Conservation (phyloP, 2,797 vertebrate genomes). For the Malacoraja senta region DNA sequence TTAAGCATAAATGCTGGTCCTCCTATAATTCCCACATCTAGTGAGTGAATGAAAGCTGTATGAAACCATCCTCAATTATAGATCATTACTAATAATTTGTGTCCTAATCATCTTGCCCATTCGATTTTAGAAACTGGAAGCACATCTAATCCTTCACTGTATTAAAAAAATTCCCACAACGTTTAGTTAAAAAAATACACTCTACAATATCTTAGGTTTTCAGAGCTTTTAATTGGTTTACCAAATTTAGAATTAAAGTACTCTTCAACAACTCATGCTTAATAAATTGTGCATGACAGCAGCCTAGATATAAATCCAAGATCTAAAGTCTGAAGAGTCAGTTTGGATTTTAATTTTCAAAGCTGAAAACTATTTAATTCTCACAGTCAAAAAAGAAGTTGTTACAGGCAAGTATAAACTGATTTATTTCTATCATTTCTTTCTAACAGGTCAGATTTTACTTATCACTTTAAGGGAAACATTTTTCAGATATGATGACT, state of each 20-base stretch:
- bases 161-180: not conserved
- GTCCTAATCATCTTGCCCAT: not conserved
- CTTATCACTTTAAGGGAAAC: not conserved
- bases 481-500: not conserved
- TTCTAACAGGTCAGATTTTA: not conserved
- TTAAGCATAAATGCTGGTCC: no score
- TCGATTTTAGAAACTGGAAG: not conserved
- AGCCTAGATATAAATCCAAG: not conserved
- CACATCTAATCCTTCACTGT: not conserved
- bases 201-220: not conserved
- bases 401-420: slow-evolving; percentile 1
- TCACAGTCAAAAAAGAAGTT: not conserved
- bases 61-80: not conserved
- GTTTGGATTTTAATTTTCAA: not conserved
- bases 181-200: not conserved
- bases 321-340: not conserved
- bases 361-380: not conserved
- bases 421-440: not conserved
- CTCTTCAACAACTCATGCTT: not conserved
- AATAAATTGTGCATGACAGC: not conserved
- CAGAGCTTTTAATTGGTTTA: not conserved
- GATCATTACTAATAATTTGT: not conserved
- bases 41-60: not conserved
- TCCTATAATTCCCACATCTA: no score
- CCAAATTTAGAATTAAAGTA: slow-evolving; percentile 5